These are phyloP conservation scores for Rutpela maculata DNA, from an alignment of 2,888 invertebrate genomes.

Conservation along the genomic window DNA sequence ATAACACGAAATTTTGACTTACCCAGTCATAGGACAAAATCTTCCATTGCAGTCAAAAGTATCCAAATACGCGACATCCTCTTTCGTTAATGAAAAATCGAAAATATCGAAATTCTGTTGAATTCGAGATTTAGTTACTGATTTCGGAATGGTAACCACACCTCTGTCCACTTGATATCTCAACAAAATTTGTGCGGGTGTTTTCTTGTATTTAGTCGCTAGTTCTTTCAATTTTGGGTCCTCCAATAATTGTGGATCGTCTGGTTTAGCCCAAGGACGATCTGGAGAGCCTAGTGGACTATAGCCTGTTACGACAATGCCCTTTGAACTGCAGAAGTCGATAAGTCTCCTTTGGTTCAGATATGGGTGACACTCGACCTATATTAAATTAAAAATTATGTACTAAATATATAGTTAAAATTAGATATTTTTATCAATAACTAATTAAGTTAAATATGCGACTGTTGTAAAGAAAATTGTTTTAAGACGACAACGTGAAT, in stretches of 20 bases:
- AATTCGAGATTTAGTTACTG: conserved; percentile 83
- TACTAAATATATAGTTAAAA: too few species aligned
- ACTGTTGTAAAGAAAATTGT: too few species aligned
- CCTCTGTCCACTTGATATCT: conserved; percentile 82
- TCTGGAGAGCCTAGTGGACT: conserved; percentile 90
- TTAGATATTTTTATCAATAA: too few species aligned
- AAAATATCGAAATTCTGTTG: conserved; percentile 83
- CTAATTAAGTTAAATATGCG: too few species aligned
- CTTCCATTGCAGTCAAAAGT: conserved; percentile 80
- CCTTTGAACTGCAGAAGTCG: conserved; percentile 81
- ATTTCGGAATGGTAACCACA: conserved; percentile 87
- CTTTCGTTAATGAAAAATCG: conserved; percentile 82
- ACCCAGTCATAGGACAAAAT: conserved; percentile 79
- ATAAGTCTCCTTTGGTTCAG: conserved; percentile 83
- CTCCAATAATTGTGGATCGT: conserved; percentile 83
- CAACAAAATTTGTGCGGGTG: conserved; percentile 83
- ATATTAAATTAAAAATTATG: conserved; percentile 51
- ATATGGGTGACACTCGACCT: conserved; percentile 91
- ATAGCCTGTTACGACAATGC: conserved; percentile 86
- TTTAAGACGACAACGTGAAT: too few species aligned
- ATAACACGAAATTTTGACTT: conserved; percentile 66
- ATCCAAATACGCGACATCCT: conserved; percentile 81
- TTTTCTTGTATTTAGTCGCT: conserved; percentile 80
- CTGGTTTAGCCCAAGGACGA: conserved; percentile 87
- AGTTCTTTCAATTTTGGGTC: conserved; percentile 83